Base-by-base conservation (phyloP, 1,140 invertebrate species). In the Radopholus similis region DNA sequence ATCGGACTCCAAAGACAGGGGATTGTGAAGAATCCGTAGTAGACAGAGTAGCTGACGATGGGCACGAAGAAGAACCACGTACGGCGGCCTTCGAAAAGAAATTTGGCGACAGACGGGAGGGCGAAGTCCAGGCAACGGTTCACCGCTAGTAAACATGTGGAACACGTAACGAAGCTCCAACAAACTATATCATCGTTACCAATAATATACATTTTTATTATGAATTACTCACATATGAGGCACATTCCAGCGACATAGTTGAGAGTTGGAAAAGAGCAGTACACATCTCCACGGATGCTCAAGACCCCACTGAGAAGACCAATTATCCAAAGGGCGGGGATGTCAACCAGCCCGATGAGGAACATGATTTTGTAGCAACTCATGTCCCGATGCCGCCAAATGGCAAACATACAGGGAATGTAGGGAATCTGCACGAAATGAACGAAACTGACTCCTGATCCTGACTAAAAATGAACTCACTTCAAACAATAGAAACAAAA, bases 281-380 rank as follows among this genome's bases (percentile, higher is more conserved):
- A 67, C 15, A 67, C 57, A 32, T 34, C 37, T 13, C 66, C 66
- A 21, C 23, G 34, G 51, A 44, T 26, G 21, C 30, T 32, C 18
- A 34, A 47, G 32, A 44, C 37, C 21, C 57, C 63, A 13, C 32
- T 21, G 38, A 67, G 37, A 4, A 64, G 44, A 15, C 62, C 32
- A 23, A 28, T 63, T 35, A 32, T 40, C 9, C 18, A 34, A 15
- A 66, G n/a, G n/a, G 18, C 15, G 13, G 64, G 44, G 9, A 66
- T 66, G 34, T 66, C 64, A n/a, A 66, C 37, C 13, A 68, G n/a
- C 26, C 54, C 63, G n/a, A 66, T 21, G 18, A 68, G 42, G 30
- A 67, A 66, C 64, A 66, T 66, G 18, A 66, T 66, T 30, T 64
- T 37, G 57, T 59, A 59, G 57, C 57, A 59, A 62, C 21, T 21